Evolutionary conservation across 2,888 invertebrate genomes (phyloP).

Genomic region (Beris chalybata): DNA sequence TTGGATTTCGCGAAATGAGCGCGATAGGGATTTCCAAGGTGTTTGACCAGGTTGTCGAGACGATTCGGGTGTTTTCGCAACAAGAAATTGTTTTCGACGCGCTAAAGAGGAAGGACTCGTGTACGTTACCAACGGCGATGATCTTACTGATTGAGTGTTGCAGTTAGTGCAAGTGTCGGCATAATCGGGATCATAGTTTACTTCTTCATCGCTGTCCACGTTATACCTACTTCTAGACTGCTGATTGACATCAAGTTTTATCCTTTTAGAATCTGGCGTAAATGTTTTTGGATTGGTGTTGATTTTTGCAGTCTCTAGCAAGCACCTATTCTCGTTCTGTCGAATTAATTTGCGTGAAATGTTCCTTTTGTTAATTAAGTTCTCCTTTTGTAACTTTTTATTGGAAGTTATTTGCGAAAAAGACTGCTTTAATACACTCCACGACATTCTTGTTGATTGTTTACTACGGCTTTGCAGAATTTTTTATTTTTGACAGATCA

Average conservation of each 20-base stretch:
- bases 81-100: too few species aligned
- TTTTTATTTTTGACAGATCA: too few species aligned
- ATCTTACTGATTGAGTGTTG: not conserved
- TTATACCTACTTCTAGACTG: not conserved
- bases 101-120: not conserved
- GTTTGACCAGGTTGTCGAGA: too few species aligned
- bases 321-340: not conserved
- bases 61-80: too few species aligned
- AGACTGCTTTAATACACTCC: slow-evolving; percentile 5
- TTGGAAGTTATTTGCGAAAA: slow-evolving; percentile 3
- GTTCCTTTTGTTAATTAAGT: not conserved
- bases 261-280: not conserved
- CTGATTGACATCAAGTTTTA: not conserved
- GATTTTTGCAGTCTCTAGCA: not conserved
- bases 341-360: not conserved
- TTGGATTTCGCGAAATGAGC: slow-evolving; percentile 10
- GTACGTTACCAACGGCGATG: not conserved
- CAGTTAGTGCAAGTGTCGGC: slow-evolving; percentile 21
- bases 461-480: too few species aligned
- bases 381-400: too few species aligned
- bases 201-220: slow-evolving; percentile 17
- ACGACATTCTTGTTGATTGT: slow-evolving; percentile 8
- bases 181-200: slow-evolving; percentile 27
- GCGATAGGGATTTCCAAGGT: slow-evolving; percentile 10
- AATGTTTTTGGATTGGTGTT: not conserved